phyloP scores from a whole-genome alignment of 2,113 vertebrate genomes.

The Barnardius zonarius region DNA sequence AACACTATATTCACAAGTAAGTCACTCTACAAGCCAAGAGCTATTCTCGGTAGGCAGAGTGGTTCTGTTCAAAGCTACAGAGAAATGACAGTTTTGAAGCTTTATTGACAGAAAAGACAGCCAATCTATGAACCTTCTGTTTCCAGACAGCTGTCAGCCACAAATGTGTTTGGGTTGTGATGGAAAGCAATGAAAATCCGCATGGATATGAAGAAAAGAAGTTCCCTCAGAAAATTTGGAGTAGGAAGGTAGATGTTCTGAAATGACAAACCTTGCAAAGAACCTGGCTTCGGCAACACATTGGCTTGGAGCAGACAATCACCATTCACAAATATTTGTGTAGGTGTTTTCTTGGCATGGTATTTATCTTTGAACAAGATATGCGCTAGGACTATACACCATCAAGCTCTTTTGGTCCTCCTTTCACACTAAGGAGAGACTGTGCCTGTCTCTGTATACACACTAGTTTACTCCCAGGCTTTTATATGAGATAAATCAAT shows the following conservation, averaged over 20 bases:
- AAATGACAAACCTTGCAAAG: neutral
- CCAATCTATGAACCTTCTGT: neutral
- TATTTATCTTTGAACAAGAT: neutral
- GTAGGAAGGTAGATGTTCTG: neutral
- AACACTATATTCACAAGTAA: neutral
- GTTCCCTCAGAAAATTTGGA: neutral
- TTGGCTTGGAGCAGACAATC: neutral
- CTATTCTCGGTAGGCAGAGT: neutral
- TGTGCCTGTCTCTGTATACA: neutral
- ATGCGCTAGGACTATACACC: fast-evolving
- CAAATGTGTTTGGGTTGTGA: neutral
- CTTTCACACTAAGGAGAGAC: neutral
- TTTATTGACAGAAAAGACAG: neutral
- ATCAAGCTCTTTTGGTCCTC: neutral
- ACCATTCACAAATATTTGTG: neutral
- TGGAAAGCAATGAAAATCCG: neutral
- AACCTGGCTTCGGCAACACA: neutral
- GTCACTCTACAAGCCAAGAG: neutral
- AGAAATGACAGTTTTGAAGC: neutral
- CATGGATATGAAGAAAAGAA: neutral
- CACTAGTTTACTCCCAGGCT: neutral
- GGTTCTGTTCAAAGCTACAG: neutral
- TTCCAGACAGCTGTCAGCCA: neutral
- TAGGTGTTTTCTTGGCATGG: neutral
- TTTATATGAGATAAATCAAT: neutral